Percentiles rank a stretch among this genome's conserved stretches.
Evolutionary conservation across 2,888 invertebrate genomes (phyloP).

Genomic region (Eupithecia vulgata): DNA sequence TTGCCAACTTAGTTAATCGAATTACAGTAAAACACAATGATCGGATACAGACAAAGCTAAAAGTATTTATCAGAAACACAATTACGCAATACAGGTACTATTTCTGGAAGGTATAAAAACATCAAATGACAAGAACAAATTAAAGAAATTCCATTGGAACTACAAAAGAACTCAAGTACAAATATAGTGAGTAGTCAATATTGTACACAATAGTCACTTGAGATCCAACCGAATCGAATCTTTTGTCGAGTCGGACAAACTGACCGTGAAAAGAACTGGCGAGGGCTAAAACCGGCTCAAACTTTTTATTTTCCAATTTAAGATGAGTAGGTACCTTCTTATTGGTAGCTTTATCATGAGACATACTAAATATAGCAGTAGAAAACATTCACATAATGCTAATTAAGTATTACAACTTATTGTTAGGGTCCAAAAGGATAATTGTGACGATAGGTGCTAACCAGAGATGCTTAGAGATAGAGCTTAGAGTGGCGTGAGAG

Average conservation of each 20-base stretch:
- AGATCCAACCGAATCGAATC: conserved; percentile 66
- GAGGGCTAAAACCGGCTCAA: conserved; percentile 23
- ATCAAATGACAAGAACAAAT: conserved; percentile 34
- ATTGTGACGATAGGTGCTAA: neutral
- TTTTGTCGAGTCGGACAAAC: conserved; percentile 55
- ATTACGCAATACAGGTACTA: neutral
- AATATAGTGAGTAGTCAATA: conserved; percentile 69
- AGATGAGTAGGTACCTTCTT: conserved; percentile 17
- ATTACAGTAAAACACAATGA: neutral
- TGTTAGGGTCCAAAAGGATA: neutral
- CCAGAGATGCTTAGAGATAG: neutral
- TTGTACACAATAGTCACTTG: conserved; percentile 42
- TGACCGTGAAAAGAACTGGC: conserved; percentile 43
- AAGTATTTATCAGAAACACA: neutral
- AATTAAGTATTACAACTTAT: neutral
- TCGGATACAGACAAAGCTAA: neutral
- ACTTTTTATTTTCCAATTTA: conserved; percentile 39
- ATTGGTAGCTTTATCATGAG: neutral
- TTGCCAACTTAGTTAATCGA: neutral
- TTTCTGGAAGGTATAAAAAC: conserved; percentile 12
- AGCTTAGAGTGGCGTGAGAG: neutral
- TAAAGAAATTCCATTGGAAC: conserved; percentile 38
- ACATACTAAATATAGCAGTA: neutral
- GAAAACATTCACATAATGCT: neutral
- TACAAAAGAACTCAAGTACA: conserved; percentile 67